Base-by-base conservation (phyloP, 2,113 vertebrate species). In the Etheostoma cragini region DNA sequence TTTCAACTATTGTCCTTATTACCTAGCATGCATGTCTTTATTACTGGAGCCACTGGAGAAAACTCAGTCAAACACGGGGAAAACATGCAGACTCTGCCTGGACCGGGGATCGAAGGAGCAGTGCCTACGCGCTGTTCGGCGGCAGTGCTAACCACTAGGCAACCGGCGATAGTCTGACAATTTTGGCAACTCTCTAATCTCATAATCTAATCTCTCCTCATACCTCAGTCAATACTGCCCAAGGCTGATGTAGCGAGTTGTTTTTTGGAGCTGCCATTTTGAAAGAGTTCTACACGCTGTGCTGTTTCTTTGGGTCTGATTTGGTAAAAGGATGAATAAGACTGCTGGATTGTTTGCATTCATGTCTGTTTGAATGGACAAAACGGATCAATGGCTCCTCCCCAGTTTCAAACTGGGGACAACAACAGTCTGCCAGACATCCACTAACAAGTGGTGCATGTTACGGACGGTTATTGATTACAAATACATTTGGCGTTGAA, bases 361-460 rank as follows among this genome's bases (percentile, higher is more conserved):
- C 3, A 5, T 69, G 50, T 35, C 58, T 12, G 57, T 63, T 54
- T 63, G 47, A 64, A 22, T 35, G 14, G 66, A 78, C 47, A n/a
- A 12, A 46, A 24, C 15, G 17, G 30, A 56, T 49, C 47, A 17
- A 30, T 49, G 11, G 13, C 21, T 57, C 30, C 30, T 21, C 11
- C 4, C 30, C 33, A 24, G 35, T 62, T 72, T 57, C 56, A 49
- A 50, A 76, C 16, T 26, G 35, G 13, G 35, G 35, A 38, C 38
- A 38, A 63, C 58, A 79, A 63, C 30, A 56, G 4, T 35, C 47
- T 0, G 35, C 58, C 22, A 80, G 68, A 81, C 30, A 62, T 49
- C 45, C 78, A 61, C 61, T 68, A 78, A 75, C 76, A 80, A 78
- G 30, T 70, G 63, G 67, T 70, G 62, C 47, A 26, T 83, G 65